Percentiles rank a stretch among this genome's conserved stretches.
Conservation (phyloP, 2,797 vertebrate species). For the Megaceryle alcyon region DNA sequence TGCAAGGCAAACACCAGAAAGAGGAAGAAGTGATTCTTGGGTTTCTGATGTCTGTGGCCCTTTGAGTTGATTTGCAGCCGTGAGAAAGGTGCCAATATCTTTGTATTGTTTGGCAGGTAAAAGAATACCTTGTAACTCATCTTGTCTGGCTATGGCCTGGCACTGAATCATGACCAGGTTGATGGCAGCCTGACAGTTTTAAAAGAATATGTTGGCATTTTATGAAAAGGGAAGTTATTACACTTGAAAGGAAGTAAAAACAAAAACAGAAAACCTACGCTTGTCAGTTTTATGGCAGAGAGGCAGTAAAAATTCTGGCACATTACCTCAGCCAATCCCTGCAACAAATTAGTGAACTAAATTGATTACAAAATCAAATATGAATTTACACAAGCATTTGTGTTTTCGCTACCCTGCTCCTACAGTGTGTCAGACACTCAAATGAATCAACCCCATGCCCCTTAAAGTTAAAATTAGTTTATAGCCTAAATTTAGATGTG, state of each 20-base stretch:
- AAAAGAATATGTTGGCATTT: conserved; percentile 65
- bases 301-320: conserved; percentile 59
- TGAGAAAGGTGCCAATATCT: conserved; percentile 57
- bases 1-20: conserved; percentile 4
- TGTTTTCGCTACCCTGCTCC: conserved; percentile 17
- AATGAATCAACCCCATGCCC: not conserved
- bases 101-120: conserved; percentile 54
- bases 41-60: conserved; percentile 45
- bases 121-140: conserved; percentile 66
- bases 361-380: conserved; percentile 64
- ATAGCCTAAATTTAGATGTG: conserved; percentile 51
- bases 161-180: conserved; percentile 66
- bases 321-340: conserved; percentile 34
- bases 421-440: conserved; percentile 8
- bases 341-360: conserved; percentile 57
- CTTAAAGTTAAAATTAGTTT: conserved; percentile 50
- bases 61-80: conserved; percentile 44
- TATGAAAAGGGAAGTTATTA: conserved; percentile 70
- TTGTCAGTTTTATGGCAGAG: conserved; percentile 68
- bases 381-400: conserved; percentile 52
- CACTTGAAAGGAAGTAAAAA: conserved; percentile 70
- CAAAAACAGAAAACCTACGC: conserved; percentile 43
- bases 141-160: conserved; percentile 61
- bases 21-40: not conserved
- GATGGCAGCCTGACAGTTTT: conserved; percentile 65